Percentiles rank a stretch among this genome's conserved stretches.
Evolutionary conservation across 2,888 invertebrate species (phyloP).

Genomic region (Dasysyrphus tricinctus): DNA sequence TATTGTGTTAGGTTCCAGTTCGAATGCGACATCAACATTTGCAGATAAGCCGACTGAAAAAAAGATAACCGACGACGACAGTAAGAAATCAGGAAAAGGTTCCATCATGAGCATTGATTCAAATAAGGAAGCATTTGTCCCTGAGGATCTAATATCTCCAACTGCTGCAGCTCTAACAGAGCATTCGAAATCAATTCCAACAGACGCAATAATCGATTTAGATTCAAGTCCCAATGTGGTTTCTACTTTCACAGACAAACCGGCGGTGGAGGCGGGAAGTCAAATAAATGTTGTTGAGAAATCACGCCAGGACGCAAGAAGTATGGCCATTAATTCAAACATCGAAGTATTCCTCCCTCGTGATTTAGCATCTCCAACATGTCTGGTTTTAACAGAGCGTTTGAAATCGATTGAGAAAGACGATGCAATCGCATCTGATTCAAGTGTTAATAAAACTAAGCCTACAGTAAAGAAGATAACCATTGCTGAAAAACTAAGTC

Average conservation of each 20-base stretch:
- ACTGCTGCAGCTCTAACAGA: constrained; percentile 43
- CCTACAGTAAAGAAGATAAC: constrained; percentile 70
- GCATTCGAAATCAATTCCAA: constrained; percentile 20
- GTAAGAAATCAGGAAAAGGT: background rate
- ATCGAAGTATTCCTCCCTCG: constrained; percentile 62
- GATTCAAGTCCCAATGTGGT: constrained; percentile 16
- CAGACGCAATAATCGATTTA: constrained; percentile 39
- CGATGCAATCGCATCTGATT: constrained; percentile 35
- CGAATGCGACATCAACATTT: background rate
- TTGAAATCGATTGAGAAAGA: constrained; percentile 50
- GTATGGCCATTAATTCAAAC: background rate
- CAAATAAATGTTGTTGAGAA: constrained; percentile 45
- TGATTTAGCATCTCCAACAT: constrained; percentile 64
- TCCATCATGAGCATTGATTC: constrained; percentile 5
- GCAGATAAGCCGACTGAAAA: background rate
- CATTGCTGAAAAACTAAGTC: constrained; percentile 78
- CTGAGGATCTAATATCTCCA: constrained; percentile 46
- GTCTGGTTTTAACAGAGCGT: constrained; percentile 49
- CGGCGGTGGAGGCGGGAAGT: constrained; percentile 76
- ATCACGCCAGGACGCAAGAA: background rate
- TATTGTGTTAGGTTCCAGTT: background rate
- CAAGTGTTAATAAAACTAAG: constrained; percentile 32
- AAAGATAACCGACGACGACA: too few species aligned
- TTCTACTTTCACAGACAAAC: constrained; percentile 14
- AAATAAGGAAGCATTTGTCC: constrained; percentile 48